A percentile compares a stretch with the other conserved stretches of the same genome.
Conservation (phyloP, 2,797 vertebrate genomes). For the Pangasius krempfi region DNA sequence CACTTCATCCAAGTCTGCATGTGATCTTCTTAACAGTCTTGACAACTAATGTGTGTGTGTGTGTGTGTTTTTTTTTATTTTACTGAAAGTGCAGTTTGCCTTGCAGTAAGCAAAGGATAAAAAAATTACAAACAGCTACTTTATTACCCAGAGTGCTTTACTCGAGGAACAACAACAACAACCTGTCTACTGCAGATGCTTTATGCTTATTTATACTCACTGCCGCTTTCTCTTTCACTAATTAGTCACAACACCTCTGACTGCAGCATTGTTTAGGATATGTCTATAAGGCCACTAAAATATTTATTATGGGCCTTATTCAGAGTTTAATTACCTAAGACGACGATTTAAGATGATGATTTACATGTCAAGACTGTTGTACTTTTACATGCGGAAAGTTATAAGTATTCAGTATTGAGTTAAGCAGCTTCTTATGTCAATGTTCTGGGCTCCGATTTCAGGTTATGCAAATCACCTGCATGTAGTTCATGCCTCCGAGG, state of each 20-base stretch:
- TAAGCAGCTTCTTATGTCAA: neutral
- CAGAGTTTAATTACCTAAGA: neutral
- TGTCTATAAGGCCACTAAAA: neutral
- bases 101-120: neutral
- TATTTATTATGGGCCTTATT: neutral
- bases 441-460: neutral
- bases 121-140: neutral
- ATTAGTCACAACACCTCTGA: neutral
- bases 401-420: neutral
- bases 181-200: neutral
- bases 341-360: neutral
- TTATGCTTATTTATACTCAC: neutral
- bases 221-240: neutral
- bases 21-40: neutral
- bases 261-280: neutral
- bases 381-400: neutral
- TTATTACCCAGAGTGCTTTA: neutral
- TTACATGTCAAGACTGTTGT: neutral
- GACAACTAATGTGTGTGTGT: neutral
- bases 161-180: neutral
- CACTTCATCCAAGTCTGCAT: constrained; percentile 9
- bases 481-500: neutral
- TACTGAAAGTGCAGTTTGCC: neutral
- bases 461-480: neutral
- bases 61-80: neutral